A percentile compares a stretch with the other conserved stretches of the same genome.
phyloP scores from a whole-genome alignment of 2,888 invertebrate genomes.

The Euplexia lucipara region DNA sequence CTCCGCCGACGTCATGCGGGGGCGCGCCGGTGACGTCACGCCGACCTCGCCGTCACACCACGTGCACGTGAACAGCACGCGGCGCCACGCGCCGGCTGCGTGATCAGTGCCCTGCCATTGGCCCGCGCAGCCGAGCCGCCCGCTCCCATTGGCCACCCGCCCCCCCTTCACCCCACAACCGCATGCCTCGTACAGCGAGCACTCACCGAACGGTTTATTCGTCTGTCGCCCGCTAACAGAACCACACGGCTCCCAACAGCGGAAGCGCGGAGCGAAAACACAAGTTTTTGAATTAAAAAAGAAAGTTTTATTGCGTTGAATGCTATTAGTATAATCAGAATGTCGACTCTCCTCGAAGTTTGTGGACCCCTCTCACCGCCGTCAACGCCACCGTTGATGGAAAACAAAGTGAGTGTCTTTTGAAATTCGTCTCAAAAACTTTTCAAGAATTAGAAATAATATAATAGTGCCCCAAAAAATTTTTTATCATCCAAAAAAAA shows the following conservation, averaged over 20 bases:
- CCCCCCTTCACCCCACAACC: slow-evolving; percentile 92
- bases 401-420: slow-evolving; percentile 88
- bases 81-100: slow-evolving; percentile 94
- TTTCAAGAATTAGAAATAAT: slow-evolving; percentile 48
- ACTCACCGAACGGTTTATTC: slow-evolving; percentile 87
- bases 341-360: slow-evolving; percentile 87
- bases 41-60: slow-evolving; percentile 93
- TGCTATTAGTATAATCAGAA: slow-evolving; percentile 79
- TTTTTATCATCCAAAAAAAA: slow-evolving; percentile 43
- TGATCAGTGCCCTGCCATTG: slow-evolving; percentile 92
- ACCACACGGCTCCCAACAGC: slow-evolving; percentile 85
- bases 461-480: slow-evolving; percentile 37
- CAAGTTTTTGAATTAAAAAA: slow-evolving; percentile 89
- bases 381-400: slow-evolving; percentile 93
- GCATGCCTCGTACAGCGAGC: slow-evolving; percentile 88
- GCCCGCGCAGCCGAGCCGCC: slow-evolving; percentile 93
- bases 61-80: slow-evolving; percentile 97
- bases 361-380: slow-evolving; percentile 93
- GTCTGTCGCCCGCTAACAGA: slow-evolving; percentile 85
- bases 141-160: slow-evolving; percentile 91
- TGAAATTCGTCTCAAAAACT: slow-evolving; percentile 60
- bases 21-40: slow-evolving; percentile 92
- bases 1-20: slow-evolving; percentile 86
- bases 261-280: slow-evolving; percentile 75
- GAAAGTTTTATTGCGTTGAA: slow-evolving; percentile 84